Evolutionary conservation across 1,140 invertebrate genomes (phyloP).

Genomic region (Drosophila lacertosa): DNA sequence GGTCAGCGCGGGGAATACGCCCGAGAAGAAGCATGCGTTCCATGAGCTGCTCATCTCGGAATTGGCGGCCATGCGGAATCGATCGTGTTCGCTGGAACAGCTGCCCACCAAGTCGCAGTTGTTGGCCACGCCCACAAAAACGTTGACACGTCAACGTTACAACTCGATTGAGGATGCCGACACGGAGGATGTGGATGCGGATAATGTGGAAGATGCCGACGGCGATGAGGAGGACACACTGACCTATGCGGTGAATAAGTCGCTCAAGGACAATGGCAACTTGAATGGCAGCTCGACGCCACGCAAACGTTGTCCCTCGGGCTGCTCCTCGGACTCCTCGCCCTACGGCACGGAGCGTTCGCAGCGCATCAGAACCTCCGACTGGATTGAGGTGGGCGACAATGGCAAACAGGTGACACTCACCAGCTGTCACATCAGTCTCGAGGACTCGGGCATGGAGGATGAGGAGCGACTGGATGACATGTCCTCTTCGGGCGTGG

Average conservation of each 20-base stretch:
- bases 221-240: constrained; percentile 71
- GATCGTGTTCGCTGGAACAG: constrained; percentile 77
- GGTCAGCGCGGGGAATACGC: constrained; percentile 61
- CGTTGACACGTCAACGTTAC: constrained; percentile 58
- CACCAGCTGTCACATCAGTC: constrained; percentile 82
- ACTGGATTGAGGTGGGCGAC: constrained; percentile 83
- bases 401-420: constrained; percentile 81
- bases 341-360: constrained; percentile 83
- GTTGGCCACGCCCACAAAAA: constrained; percentile 42
- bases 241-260: constrained; percentile 65
- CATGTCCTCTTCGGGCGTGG: constrained; percentile 82
- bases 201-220: constrained; percentile 78
- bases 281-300: constrained; percentile 49
- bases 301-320: constrained; percentile 78
- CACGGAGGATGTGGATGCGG: constrained; percentile 77
- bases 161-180: constrained; percentile 75
- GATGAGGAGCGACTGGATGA: constrained; percentile 83
- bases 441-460: constrained; percentile 83
- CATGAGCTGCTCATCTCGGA: constrained; percentile 83
- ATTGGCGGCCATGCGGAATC: constrained; percentile 79
- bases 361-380: constrained; percentile 78
- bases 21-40: constrained; percentile 83
- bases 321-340: constrained; percentile 83
- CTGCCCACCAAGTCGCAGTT: constrained; percentile 56
- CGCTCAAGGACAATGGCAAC: constrained; percentile 52